Conservation (phyloP, 2,888 invertebrate genomes). For the Drosophila colorata region DNA sequence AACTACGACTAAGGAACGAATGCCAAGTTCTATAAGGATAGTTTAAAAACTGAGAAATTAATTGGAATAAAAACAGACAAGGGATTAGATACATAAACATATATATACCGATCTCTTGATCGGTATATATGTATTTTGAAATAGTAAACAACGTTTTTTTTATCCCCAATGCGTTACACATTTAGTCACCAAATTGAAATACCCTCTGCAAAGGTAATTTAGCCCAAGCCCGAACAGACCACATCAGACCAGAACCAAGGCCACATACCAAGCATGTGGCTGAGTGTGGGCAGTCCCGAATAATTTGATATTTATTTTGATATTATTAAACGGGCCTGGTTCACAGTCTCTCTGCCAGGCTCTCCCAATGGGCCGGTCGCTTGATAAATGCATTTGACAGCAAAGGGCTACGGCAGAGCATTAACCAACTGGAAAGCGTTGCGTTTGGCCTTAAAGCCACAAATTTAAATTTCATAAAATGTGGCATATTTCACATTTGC, state of each 20-base stretch:
- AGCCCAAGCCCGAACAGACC: neutral
- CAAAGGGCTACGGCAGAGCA: conserved; percentile 5
- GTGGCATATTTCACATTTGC: neutral
- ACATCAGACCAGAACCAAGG: neutral
- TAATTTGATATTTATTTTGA: conserved; percentile 48
- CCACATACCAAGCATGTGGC: neutral
- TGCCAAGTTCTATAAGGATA: no score
- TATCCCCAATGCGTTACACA: neutral
- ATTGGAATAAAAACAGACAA: no score
- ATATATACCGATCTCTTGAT: no score
- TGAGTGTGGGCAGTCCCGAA: neutral
- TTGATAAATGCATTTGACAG: conserved; percentile 44
- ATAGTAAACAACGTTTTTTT: no score
- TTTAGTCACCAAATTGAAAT: neutral
- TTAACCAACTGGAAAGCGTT: conserved; percentile 14
- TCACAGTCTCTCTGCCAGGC: neutral
- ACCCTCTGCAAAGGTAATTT: no score
- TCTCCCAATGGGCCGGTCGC: neutral
- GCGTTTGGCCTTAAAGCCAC: conserved; percentile 11
- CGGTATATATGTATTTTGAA: no score
- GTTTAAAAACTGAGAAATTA: no score
- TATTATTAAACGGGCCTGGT: conserved; percentile 30
- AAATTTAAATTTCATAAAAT: conserved; percentile 17
- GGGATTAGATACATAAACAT: no score
- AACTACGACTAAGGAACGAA: no score